phyloP scores from a whole-genome alignment of 2,888 invertebrate genomes.

The Platynereis dumerilii region DNA sequence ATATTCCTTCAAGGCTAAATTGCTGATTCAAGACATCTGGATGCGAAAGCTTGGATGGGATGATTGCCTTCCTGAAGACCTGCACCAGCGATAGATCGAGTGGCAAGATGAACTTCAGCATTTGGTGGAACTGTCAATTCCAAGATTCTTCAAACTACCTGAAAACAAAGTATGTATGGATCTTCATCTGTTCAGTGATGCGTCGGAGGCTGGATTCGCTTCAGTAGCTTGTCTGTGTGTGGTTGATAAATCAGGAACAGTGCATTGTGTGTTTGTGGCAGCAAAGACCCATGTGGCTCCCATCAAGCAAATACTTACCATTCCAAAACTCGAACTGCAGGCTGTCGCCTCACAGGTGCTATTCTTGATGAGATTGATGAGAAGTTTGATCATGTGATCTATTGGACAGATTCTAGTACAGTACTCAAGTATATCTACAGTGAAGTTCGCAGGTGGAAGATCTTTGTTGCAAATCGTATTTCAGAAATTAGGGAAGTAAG shows the following conservation, averaged over 20 bases:
- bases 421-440: slow-evolving; percentile 28
- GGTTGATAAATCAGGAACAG: slow-evolving; percentile 2
- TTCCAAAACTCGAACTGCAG: slow-evolving; percentile 28
- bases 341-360: slow-evolving; percentile 21
- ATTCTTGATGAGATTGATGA: slow-evolving; percentile 23
- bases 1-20: slow-evolving; percentile 35
- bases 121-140: slow-evolving; percentile 10
- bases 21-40: slow-evolving; percentile 39
- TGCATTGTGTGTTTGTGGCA: slow-evolving; percentile 20
- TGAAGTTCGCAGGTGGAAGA: slow-evolving; percentile 39
- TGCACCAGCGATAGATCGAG: slow-evolving; percentile 31
- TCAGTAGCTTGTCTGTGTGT: slow-evolving; percentile 20
- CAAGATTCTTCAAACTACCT: slow-evolving; percentile 16
- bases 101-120: slow-evolving; percentile 25
- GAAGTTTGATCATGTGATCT: slow-evolving; percentile 13
- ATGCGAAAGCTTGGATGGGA: slow-evolving; percentile 36
- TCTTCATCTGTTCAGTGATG: slow-evolving; percentile 31
- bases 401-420: slow-evolving; percentile 32
- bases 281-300: slow-evolving; percentile 29
- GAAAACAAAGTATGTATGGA: background rate
- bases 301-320: slow-evolving; percentile 18
- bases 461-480: slow-evolving; percentile 44
- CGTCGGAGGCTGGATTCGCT: slow-evolving; percentile 24
- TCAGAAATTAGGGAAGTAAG: slow-evolving; percentile 36
- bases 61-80: slow-evolving; percentile 33